phyloP scores from a whole-genome alignment of 2,113 vertebrate genomes.

The Sturnus vulgaris region DNA sequence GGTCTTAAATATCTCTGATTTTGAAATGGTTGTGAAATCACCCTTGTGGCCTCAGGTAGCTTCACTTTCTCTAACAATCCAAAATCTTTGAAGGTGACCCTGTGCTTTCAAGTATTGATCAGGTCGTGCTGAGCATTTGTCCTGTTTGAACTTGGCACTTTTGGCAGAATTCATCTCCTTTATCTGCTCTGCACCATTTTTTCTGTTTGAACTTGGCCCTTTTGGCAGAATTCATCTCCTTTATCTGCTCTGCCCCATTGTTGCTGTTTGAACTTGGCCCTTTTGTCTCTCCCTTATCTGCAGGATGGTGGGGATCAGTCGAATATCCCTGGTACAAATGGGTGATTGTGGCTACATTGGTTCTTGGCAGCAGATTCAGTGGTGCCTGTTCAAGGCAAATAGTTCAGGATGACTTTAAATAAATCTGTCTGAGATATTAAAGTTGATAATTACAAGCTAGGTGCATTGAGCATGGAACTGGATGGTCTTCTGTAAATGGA shows the following conservation, averaged over 20 bases:
- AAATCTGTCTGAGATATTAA: not conserved
- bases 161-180: not conserved
- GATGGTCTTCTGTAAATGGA: not conserved
- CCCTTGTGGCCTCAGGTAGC: not conserved
- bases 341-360: not conserved
- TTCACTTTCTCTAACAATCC: not conserved
- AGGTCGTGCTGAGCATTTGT: not conserved
- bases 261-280: not conserved
- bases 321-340: not conserved
- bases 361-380: not conserved
- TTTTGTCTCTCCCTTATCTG: not conserved
- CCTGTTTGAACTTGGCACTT: not conserved
- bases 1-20: not conserved
- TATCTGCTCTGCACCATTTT: not conserved
- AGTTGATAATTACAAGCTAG: not conserved
- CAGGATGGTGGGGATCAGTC: not conserved
- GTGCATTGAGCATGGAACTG: not conserved
- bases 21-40: not conserved
- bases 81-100: not conserved
- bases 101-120: not conserved
- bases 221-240: not conserved
- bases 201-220: not conserved
- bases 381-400: not conserved
- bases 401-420: not conserved
- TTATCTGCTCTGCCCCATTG: not conserved